Base-by-base conservation (phyloP, 2,888 invertebrate genomes). In the Pogonocherus hispidulus region DNA sequence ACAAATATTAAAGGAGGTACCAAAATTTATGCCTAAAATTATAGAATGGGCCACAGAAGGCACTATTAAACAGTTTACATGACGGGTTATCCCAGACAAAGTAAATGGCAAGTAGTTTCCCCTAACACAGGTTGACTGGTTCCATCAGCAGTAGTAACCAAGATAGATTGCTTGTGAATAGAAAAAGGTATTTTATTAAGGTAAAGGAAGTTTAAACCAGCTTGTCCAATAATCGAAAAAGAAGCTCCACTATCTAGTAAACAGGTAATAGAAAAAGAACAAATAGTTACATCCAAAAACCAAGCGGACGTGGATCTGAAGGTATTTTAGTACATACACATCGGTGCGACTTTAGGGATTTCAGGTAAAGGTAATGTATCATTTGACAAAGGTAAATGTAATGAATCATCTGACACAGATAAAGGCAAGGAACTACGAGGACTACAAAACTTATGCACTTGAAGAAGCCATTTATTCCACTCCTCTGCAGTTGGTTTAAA, bases 11-110 rank as follows among this genome's bases (percentile, higher is more conserved):
- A 56, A 56, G 8, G 14, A 1, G 2, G 1, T n/a, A 11, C 56
- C 56, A 41, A 56, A 56, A 6, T 56, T 22, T 1, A 22, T n/a
- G n/a, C 56, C 56, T 22, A 56, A n/a, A 20, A 41, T 20, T n/a
- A 56, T 41, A 6, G 41, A 3, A n/a, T 56, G 35, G 9, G 41
- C 11, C 1, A 56, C 41, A 41, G 41, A 41, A 14, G 56, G 41
- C 0, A 56, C 56, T 4, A 54, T n/a, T 20, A 56, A 41, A 41
- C 56, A 56, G 0, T n/a, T 20, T 0, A 56, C 2, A 0, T 0
- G 2, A 6, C 20, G 19, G 3, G 56, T 56, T 18, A 14, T 14
- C 0, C 14, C 1, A 11, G 37, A 16, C 1, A 56, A 5, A 11
- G 56, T 41, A 19, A 56, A 56, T 1, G n/a, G 11, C 14, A 56